Base-by-base conservation (phyloP, 2,113 vertebrate species). In the Dolichotis patagonum region DNA sequence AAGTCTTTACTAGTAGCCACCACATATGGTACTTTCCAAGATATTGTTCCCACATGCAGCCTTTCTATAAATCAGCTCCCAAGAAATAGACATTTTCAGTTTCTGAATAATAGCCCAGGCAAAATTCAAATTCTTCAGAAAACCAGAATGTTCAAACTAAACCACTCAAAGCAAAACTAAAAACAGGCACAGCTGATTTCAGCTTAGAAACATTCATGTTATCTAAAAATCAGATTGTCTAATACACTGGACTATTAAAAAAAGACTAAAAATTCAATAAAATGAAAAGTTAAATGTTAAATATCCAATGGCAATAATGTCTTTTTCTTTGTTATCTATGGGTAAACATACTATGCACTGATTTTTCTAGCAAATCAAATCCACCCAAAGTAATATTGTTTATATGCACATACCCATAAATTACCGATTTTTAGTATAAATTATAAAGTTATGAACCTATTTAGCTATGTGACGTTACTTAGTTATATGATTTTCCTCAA, bases 211-310 rank as follows among this genome's bases (percentile, higher is more conserved):
- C 3, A 7, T 82, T 81, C 19, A 65, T 11, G 41, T 93, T 80
- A 91, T 38, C 60, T 43, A 71, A 86, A 92, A 49, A 95, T 16
- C 11, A 0, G 20, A 92, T 73, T 32, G 75, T 60, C 71, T 92
- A 92, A 71, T 67, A 88, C 65, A 71, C 26, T 49, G n/a, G 41
- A 52, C 60, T 75, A 85, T 84, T 63, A 43, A 71, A 90, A 90
- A 56, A 4, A 84, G n/a, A 95, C 63, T 38, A 85, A 28, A 22
- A 77, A 9, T 56, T 85, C 38, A 75, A 85, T 95, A 58, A 84
- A 96, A 65, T 94, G n/a, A 67, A 80, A 95, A 80, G 41, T 75
- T 10, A 91, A 92, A 85, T 83, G 87, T 71, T 65, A 91, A 89
- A 54, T 86, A 77, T 35, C 43, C 41, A 88, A 62, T 22, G 16